Percentiles rank a stretch among this genome's conserved stretches.
Conservation (phyloP, 2,888 invertebrate species). For the Gari tellinella region DNA sequence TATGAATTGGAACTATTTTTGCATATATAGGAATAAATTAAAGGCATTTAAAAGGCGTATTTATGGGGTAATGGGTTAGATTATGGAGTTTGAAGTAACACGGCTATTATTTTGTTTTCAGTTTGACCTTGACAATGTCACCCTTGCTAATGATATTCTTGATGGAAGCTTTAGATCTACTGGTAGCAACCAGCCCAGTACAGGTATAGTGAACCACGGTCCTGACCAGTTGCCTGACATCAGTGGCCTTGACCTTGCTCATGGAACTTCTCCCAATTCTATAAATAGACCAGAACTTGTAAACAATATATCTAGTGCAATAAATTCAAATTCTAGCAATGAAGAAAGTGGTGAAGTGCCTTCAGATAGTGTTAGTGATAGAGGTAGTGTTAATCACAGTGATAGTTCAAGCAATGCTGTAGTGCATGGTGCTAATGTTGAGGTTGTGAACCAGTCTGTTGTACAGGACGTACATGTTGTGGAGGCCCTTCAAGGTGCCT, state of each 20-base stretch:
- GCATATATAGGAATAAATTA: too few species aligned
- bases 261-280: conserved; percentile 26
- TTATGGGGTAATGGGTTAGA: too few species aligned
- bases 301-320: not conserved
- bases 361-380: too few species aligned
- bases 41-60: too few species aligned
- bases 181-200: conserved; percentile 43
- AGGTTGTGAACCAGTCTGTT: too few species aligned
- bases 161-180: conserved; percentile 66
- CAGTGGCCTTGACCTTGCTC: conserved; percentile 56
- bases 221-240: conserved; percentile 48
- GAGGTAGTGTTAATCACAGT: too few species aligned
- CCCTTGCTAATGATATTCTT: conserved; percentile 64
- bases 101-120: conserved; percentile 44
- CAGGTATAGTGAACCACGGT: conserved; percentile 32
- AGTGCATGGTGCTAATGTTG: too few species aligned
- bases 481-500: too few species aligned
- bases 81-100: too few species aligned
- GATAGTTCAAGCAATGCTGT: too few species aligned
- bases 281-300: conserved; percentile 19
- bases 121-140: conserved; percentile 57
- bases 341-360: not conserved
- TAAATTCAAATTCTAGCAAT: conserved; percentile 1
- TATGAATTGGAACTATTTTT: too few species aligned
- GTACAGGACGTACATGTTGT: too few species aligned